Conservation (phyloP, 2,113 vertebrate species). For the Crypturellus undulatus region DNA sequence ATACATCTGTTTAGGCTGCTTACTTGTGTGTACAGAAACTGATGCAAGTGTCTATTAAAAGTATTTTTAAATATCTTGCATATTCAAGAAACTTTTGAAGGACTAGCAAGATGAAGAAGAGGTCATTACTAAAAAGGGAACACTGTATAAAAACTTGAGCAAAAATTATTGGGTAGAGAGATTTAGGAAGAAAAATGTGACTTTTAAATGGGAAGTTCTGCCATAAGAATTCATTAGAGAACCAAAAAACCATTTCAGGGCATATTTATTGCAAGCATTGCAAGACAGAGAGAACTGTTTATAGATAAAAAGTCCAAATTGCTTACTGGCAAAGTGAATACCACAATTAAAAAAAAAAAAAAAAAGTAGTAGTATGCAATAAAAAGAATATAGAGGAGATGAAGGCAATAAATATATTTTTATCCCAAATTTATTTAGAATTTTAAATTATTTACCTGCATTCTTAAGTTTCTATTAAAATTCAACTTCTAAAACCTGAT, state of each 20-base stretch:
- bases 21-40: background rate
- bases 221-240: background rate
- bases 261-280: background rate
- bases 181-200: background rate
- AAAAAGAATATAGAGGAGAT: background rate
- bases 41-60: background rate
- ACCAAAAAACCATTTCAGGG: background rate
- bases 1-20: background rate
- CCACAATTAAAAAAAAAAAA: background rate
- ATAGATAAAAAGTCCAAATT: background rate
- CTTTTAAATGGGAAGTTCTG: background rate
- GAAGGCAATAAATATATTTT: background rate
- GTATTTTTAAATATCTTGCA: background rate
- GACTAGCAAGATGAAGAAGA: background rate
- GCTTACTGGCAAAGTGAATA: background rate
- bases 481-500: background rate
- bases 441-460: background rate
- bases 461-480: background rate
- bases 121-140: background rate
- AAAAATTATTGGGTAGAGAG: background rate
- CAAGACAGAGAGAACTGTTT: background rate
- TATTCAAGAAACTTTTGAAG: background rate
- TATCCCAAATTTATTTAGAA: background rate
- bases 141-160: background rate
- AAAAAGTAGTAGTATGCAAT: background rate